Evolutionary conservation across 2,113 vertebrate species (phyloP).

Genomic region (Oreocharis arfaki): DNA sequence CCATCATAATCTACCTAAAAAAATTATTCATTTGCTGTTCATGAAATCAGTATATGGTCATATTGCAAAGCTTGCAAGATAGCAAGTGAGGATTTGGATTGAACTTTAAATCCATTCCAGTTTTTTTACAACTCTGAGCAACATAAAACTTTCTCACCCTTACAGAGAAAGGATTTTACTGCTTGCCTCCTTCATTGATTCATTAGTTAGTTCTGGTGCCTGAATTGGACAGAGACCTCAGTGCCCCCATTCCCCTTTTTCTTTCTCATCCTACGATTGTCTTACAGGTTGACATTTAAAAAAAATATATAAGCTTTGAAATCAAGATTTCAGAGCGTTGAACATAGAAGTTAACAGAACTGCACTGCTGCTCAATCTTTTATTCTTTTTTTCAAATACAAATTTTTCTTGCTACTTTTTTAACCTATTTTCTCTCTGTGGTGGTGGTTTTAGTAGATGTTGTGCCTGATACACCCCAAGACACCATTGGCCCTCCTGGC

Average conservation of each 20-base stretch:
- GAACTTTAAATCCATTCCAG: not conserved
- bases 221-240: not conserved
- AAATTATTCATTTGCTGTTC: not conserved
- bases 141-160: not conserved
- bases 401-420: not conserved
- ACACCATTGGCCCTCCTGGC: not conserved
- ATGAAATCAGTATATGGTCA: not conserved
- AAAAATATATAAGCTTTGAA: not conserved
- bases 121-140: not conserved
- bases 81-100: not conserved
- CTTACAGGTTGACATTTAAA: not conserved
- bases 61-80: not conserved
- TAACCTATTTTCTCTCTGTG: not conserved
- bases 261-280: not conserved
- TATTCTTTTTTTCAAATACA: not conserved
- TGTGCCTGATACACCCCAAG: not conserved
- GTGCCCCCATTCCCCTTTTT: accelerated
- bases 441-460: not conserved
- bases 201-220: not conserved
- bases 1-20: not conserved
- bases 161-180: not conserved
- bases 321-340: not conserved
- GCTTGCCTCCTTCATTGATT: not conserved
- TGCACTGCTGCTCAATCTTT: not conserved
- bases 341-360: not conserved